Evolutionary conservation across 2,888 invertebrate species (phyloP), one percentile per base, ranked within the genome.

Genomic region (Eupsilia transversa): DNA sequence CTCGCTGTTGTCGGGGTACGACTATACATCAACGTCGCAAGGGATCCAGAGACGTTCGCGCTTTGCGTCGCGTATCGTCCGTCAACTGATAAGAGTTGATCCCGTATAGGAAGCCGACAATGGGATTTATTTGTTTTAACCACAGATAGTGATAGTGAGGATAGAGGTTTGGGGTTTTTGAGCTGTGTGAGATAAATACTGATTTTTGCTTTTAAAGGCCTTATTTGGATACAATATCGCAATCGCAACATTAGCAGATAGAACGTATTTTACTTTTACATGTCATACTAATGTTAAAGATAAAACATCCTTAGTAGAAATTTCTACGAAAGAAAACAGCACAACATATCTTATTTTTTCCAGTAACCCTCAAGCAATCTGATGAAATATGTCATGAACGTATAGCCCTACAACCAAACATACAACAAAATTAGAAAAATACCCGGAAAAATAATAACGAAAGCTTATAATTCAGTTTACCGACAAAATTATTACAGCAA

Each of bases 11-110:
- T 68, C 61, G 27, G 71, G 46, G 54, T 64, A 56, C 73, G 70
- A 77, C 77, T 65, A 84, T 86, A 82, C 79, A 85, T 85, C 87
- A 84, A 84, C 59, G 82, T 80, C 77, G 71, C 23, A 30, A 30
- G 30, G 71, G 49, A 72, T 79, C 54, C 61, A 59, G 71, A 77
- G 78, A 75, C 83, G 75, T 86, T 80, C 80, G 76, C 64, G 71
- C 76, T 86, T 80, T 82, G 76, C 64, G 71, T 74, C 56, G 60
- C 61, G 63, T 79, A 77, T 77, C 68, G 63, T 72, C 61, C 70
- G 70, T 71, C 76, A 73, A 71, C 76, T 70, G 77, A 86, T 80
- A 83, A 74, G 54, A 66, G 68, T 65, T 80, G 77, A 86, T 83
- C 77, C 70, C 56, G 60, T 43, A 64, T 66, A 65, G 66, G 20